These are phyloP conservation scores for Crocallis elinguaria DNA, from an alignment of 2,888 invertebrate species.

Conservation along the genomic window DNA sequence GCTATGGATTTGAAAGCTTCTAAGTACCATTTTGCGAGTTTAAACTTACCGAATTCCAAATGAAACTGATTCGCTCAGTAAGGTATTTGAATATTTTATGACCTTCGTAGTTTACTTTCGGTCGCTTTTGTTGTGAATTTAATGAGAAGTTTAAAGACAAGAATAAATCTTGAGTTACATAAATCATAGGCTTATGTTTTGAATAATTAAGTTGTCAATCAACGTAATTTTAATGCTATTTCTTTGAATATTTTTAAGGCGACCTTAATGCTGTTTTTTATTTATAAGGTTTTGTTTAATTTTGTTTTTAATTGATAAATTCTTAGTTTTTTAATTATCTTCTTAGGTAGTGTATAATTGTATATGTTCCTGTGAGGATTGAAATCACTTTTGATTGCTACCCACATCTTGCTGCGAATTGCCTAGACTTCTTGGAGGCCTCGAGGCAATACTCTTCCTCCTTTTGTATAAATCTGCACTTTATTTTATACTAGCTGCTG, in stretches of 20 bases:
- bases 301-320: too few relatives aligned
- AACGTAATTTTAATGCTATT: neutral
- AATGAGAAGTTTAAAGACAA: neutral
- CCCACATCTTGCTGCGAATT: conserved; percentile 13
- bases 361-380: too few relatives aligned
- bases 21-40: neutral
- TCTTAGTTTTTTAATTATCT: too few relatives aligned
- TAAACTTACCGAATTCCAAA: neutral
- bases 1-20: neutral
- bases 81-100: neutral
- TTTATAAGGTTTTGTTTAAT: too few relatives aligned
- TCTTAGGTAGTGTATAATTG: too few relatives aligned
- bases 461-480: conserved; percentile 31
- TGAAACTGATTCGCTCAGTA: neutral
- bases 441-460: conserved; percentile 24
- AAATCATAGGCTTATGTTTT: neutral
- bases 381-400: conserved; percentile 1
- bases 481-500: too few relatives aligned
- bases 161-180: neutral
- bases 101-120: neutral
- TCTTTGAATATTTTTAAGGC: neutral
- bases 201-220: neutral
- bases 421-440: conserved; percentile 19
- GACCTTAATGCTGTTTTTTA: too few relatives aligned
- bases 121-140: neutral